Conservation (phyloP, 2,888 invertebrate genomes). For the Mythimna impura region DNA sequence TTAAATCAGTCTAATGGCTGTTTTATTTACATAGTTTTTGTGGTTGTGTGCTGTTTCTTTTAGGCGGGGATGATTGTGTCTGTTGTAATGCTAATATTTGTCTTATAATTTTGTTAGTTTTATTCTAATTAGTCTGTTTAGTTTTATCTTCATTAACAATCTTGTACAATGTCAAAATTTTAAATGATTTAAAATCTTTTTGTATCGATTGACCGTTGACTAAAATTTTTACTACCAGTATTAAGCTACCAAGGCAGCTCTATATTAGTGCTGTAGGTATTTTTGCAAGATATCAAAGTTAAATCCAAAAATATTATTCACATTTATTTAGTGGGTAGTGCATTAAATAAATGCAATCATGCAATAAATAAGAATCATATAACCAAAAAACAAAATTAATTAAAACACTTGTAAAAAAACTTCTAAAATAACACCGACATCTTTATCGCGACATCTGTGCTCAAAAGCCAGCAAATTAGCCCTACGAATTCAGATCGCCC, state of each 20-base stretch:
- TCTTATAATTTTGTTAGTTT: background rate
- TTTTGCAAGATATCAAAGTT: too few species aligned
- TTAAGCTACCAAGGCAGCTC: background rate
- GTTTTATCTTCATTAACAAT: background rate
- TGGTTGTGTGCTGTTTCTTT: slow-evolving; percentile 55
- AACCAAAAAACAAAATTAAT: slow-evolving; percentile 18
- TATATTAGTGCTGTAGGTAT: background rate
- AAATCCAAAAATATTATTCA: too few species aligned
- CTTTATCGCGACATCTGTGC: slow-evolving; percentile 84
- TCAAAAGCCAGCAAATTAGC: slow-evolving; percentile 84
- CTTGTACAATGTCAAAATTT: background rate
- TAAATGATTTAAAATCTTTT: background rate
- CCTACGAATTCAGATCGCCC: slow-evolving; percentile 77
- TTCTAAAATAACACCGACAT: slow-evolving; percentile 69
- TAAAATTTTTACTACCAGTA: background rate
- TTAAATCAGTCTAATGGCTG: slow-evolving; percentile 69
- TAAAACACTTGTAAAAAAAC: slow-evolving; percentile 27
- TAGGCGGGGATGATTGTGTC: slow-evolving; percentile 28
- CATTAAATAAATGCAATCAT: background rate
- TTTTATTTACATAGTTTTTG: slow-evolving; percentile 61
- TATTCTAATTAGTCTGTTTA: background rate
- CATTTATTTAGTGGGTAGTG: background rate
- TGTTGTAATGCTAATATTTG: slow-evolving; percentile 15
- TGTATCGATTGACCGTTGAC: background rate
- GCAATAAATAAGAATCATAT: background rate